phyloP scores from a whole-genome alignment of 2,797 vertebrate genomes.

The Melanotaenia boesemani region DNA sequence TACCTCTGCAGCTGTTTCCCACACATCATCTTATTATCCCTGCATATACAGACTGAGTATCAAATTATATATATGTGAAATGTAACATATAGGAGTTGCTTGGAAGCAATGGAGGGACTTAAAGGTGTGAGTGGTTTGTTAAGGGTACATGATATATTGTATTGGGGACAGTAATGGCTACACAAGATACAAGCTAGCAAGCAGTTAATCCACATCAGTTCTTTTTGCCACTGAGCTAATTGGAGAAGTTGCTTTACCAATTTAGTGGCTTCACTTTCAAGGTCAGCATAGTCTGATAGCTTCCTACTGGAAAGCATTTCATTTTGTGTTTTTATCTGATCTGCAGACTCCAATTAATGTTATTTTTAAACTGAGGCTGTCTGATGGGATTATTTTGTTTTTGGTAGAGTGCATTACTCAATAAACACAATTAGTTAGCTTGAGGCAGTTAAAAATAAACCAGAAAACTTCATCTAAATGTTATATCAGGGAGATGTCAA shows the following conservation, averaged over 20 bases:
- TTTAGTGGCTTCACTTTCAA: conserved; percentile 6
- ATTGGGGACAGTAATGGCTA: conserved; percentile 2
- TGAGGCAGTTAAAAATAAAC: too few species aligned
- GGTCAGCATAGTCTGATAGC: conserved; percentile 16
- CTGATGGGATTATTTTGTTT: conserved; percentile 4
- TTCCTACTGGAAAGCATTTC: conserved; percentile 12
- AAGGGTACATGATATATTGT: conserved; percentile 21
- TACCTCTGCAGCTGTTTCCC: neutral
- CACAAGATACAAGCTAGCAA: conserved; percentile 6
- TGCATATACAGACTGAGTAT: neutral
- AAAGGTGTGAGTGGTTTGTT: conserved; percentile 11
- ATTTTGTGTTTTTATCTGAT: conserved; percentile 9
- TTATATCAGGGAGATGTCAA: neutral
- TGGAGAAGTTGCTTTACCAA: conserved; percentile 11
- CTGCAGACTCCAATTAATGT: conserved; percentile 1
- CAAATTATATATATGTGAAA: neutral
- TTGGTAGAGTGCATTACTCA: neutral
- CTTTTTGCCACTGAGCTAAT: conserved; percentile 22
- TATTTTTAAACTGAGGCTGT: conserved; percentile 14
- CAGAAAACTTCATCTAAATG: too few species aligned
- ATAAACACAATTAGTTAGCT: neutral
- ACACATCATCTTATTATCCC: neutral
- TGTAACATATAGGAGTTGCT: neutral
- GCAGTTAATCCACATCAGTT: conserved; percentile 9
- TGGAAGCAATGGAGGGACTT: conserved; percentile 1